Conservation (phyloP, 2,888 invertebrate species). For the Unio pictorum region DNA sequence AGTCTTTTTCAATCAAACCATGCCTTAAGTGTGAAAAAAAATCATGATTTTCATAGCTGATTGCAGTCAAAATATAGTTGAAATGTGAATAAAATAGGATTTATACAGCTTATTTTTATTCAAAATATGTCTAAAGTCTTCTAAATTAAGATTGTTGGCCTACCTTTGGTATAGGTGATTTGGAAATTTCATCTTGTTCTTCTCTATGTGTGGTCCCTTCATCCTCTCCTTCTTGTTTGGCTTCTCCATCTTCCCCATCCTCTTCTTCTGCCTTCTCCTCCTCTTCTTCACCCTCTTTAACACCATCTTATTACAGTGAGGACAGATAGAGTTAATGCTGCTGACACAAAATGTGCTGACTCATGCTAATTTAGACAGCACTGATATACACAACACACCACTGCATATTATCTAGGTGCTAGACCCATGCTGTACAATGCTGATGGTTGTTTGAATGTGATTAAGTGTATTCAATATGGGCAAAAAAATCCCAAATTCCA, state of each 20-base stretch:
- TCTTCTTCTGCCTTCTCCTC: slow-evolving; percentile 16
- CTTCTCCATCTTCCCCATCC: slow-evolving; percentile 19
- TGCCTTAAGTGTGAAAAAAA: not conserved
- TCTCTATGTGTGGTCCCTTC: slow-evolving; percentile 15
- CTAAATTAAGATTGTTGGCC: not conserved
- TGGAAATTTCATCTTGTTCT: slow-evolving; percentile 26
- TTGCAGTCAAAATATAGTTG: not conserved
- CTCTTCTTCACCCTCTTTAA: slow-evolving; percentile 8
- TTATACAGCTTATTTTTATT: too few species aligned
- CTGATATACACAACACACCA: not conserved
- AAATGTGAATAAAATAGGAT: not conserved
- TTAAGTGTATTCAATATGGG: too few species aligned
- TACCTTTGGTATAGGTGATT: slow-evolving; percentile 53
- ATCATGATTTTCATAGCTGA: not conserved
- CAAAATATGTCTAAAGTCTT: not conserved
- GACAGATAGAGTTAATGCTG: too few species aligned
- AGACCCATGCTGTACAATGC: not conserved
- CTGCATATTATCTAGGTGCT: slow-evolving; percentile 7
- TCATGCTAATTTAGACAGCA: too few species aligned
- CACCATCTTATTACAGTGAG: slow-evolving; percentile 5
- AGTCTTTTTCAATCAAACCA: not conserved
- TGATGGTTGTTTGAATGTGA: too few species aligned
- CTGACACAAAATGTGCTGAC: too few species aligned
- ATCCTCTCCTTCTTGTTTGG: slow-evolving; percentile 12
- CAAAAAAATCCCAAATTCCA: too few species aligned